These are phyloP conservation scores for Diachasma alloeum DNA, from an alignment of 1,140 invertebrate genomes.

Conservation along the genomic window DNA sequence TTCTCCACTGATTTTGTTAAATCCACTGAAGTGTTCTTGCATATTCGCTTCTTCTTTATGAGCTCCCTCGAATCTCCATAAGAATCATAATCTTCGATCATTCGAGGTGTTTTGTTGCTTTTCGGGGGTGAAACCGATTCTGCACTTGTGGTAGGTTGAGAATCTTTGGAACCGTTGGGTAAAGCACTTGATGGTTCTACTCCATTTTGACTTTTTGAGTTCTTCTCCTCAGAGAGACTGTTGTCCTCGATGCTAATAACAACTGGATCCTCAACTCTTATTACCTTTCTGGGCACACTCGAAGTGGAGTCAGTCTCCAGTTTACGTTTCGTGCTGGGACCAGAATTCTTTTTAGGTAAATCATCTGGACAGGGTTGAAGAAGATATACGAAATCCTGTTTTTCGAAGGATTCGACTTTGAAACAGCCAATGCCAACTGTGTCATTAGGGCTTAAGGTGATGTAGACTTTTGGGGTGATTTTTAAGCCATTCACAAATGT, in stretches of 20 bases:
- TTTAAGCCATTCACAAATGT: conserved; percentile 38
- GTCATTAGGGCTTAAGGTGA: conserved; percentile 35
- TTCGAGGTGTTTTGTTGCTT: background rate
- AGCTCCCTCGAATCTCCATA: background rate
- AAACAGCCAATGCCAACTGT: conserved; percentile 45
- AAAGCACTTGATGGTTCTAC: background rate
- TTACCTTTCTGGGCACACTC: background rate
- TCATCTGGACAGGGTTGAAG: background rate
- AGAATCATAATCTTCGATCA: background rate
- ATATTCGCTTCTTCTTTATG: background rate
- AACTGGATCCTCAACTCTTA: background rate
- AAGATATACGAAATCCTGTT: background rate
- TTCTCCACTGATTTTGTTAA: background rate
- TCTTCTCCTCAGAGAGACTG: background rate
- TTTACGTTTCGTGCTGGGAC: background rate
- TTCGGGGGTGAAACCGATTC: background rate
- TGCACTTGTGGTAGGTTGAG: background rate
- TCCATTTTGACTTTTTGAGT: no score
- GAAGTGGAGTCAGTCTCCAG: background rate
- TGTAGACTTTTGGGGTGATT: conserved; percentile 6
- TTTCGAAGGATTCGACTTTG: background rate
- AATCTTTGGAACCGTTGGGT: background rate
- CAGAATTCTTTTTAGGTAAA: background rate
- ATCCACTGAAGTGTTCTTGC: background rate
- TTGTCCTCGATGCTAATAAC: background rate